phyloP scores from a whole-genome alignment of 2,888 invertebrate species.

The Argyra leucocephala region DNA sequence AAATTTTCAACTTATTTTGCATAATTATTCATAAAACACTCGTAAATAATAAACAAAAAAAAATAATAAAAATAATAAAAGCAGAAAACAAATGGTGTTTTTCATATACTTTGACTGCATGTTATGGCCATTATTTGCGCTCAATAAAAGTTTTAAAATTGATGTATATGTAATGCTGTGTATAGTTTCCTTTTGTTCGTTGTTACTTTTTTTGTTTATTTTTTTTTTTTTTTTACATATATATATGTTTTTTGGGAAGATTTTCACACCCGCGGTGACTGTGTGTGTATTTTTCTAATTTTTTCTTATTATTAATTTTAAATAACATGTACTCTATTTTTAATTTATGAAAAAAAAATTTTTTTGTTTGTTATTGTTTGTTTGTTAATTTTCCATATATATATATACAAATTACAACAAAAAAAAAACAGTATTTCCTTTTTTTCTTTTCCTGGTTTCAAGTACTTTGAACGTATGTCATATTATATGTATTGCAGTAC shows the following conservation, averaged over 20 bases:
- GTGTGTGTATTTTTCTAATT: neutral
- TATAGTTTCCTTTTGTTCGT: neutral
- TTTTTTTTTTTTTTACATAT: too few species aligned
- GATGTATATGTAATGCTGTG: neutral
- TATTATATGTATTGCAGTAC: too few species aligned
- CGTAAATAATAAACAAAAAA: too few species aligned
- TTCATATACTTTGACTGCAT: neutral
- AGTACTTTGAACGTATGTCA: neutral
- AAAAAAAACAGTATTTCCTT: neutral
- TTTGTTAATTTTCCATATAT: too few species aligned
- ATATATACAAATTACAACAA: neutral
- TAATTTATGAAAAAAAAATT: neutral
- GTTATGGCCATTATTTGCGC: neutral
- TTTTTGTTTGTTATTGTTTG: neutral
- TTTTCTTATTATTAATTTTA: neutral
- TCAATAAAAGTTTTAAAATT: neutral
- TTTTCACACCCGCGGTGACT: neutral
- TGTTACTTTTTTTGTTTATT: too few species aligned
- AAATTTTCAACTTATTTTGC: neutral
- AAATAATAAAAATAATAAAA: too few species aligned
- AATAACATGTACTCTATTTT: neutral
- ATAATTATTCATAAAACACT: neutral
- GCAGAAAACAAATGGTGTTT: too few species aligned
- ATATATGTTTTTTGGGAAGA: too few species aligned
- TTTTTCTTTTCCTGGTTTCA: neutral